phyloP scores from a whole-genome alignment of 2,113 vertebrate species.

The Brienomyrus longianalis region DNA sequence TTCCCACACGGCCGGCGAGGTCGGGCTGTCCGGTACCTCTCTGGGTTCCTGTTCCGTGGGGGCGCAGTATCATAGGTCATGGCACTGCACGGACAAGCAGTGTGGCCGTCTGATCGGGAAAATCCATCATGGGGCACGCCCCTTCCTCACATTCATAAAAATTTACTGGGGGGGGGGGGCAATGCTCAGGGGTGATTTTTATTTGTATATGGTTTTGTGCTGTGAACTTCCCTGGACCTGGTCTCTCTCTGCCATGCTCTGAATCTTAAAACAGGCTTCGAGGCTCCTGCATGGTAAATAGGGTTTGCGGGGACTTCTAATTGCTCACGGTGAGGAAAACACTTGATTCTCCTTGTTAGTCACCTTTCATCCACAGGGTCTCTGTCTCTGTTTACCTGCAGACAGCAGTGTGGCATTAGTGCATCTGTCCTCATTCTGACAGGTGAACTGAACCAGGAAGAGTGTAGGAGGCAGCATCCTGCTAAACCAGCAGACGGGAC shows the following conservation, averaged over 20 bases:
- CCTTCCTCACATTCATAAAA: not conserved
- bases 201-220: not conserved
- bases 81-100: not conserved
- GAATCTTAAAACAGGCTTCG: not conserved
- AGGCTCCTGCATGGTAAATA: not conserved
- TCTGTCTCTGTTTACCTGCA: not conserved
- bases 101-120: not conserved
- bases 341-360: not conserved
- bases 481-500: not conserved
- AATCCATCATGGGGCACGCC: not conserved
- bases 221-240: not conserved
- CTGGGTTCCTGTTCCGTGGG: not conserved
- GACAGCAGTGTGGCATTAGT: not conserved
- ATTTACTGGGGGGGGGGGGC: too few species aligned
- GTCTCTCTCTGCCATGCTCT: not conserved
- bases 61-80: not conserved
- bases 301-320: not conserved
- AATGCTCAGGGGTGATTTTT: not conserved
- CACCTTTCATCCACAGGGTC: not conserved
- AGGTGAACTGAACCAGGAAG: not conserved
- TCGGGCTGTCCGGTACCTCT: not conserved
- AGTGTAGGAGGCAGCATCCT: not conserved
- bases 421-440: not conserved
- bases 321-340: not conserved
- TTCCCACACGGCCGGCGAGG: not conserved